These are phyloP conservation scores for Neodiprion fabricii DNA, from an alignment of 1,140 invertebrate genomes.

Conservation along the genomic window DNA sequence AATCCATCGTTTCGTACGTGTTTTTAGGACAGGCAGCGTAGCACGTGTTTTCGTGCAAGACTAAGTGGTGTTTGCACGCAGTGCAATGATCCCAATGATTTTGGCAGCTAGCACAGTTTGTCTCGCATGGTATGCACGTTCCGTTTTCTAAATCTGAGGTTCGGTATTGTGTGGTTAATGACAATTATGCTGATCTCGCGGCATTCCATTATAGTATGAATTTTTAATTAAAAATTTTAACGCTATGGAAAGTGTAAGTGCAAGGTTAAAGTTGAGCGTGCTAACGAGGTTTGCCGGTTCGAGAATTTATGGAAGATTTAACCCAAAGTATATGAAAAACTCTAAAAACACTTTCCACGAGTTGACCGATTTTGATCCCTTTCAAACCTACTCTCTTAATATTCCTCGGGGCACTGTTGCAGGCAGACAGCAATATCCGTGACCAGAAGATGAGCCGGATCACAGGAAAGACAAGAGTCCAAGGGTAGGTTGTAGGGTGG, in stretches of 20 bases:
- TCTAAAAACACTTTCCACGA: no score
- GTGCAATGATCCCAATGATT: slow-evolving; percentile 81
- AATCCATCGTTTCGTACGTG: slow-evolving; percentile 84
- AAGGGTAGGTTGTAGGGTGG: no score
- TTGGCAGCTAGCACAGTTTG: slow-evolving; percentile 82
- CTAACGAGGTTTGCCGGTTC: no score
- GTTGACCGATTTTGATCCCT: no score
- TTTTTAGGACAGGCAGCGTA: slow-evolving; percentile 80
- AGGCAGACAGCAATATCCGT: slow-evolving; percentile 81
- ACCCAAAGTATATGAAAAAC: no score
- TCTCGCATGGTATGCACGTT: slow-evolving; percentile 79
- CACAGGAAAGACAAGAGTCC: slow-evolving; percentile 81
- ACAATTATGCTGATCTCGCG: not conserved
- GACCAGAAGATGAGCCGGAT: slow-evolving; percentile 78
- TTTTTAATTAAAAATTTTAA: no score
- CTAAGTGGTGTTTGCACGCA: slow-evolving; percentile 82
- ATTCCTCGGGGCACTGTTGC: slow-evolving; percentile 85
- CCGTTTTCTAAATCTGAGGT: slow-evolving; percentile 71
- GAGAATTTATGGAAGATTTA: no score
- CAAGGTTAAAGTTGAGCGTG: no score
- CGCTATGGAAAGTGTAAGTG: no score
- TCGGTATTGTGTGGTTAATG: not conserved
- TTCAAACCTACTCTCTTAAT: slow-evolving; percentile 75
- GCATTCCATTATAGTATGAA: not conserved
- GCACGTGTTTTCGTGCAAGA: slow-evolving; percentile 81